Evolutionary conservation across 2,113 vertebrate genomes (phyloP).

Genomic region (Octodon degus): DNA sequence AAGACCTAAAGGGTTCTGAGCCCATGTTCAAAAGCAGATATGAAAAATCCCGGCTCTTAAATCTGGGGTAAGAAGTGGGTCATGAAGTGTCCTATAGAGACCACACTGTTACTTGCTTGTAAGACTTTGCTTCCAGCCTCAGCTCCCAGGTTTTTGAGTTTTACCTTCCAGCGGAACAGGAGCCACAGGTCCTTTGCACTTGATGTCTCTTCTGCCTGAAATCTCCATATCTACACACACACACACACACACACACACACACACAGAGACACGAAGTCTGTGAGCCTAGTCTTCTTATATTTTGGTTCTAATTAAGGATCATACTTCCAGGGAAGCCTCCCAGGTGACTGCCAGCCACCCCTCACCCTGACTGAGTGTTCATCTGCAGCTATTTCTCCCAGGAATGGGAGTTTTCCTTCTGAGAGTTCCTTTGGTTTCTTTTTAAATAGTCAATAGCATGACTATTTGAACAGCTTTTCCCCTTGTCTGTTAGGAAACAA

Average conservation of each 20-base stretch:
- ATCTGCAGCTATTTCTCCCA: neutral
- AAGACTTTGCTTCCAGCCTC: neutral
- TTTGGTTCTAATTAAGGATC: neutral
- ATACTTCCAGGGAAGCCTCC: neutral
- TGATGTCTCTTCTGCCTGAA: neutral
- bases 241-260: too few species aligned
- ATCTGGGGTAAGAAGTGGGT: neutral
- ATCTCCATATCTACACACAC: neutral
- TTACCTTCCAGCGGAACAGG: neutral
- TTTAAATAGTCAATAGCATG: neutral
- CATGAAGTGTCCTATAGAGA: neutral
- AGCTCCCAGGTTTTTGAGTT: neutral
- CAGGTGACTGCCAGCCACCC: neutral
- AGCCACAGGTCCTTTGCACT: neutral
- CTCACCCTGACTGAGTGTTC: neutral
- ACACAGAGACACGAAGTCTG: neutral
- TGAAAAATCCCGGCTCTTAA: neutral
- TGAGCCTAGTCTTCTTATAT: neutral
- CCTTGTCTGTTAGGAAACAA: neutral
- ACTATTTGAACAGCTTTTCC: neutral
- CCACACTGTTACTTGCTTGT: rapidly evolving
- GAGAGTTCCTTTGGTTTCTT: neutral
- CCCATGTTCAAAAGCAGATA: neutral
- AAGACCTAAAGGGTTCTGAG: neutral
- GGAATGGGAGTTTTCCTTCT: neutral